These are phyloP conservation scores for Muraenolepis orangiensis DNA, from an alignment of 2,797 vertebrate species.

Conservation along the genomic window DNA sequence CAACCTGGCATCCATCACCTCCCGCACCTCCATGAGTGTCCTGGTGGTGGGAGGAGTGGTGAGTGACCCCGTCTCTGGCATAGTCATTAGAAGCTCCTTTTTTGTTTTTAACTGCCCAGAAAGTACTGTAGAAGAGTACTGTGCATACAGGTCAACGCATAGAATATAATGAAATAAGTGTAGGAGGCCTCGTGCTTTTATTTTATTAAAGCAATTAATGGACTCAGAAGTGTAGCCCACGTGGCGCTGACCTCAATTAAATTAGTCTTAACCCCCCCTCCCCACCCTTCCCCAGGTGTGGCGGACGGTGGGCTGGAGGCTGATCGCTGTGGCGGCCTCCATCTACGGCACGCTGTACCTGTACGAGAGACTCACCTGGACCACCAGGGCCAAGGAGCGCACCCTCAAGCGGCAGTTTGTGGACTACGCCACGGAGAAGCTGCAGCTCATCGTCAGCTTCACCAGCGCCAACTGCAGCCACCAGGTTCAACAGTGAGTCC, in stretches of 20 bases:
- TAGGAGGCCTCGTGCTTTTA: too few relatives aligned
- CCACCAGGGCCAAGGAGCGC: conserved; percentile 89
- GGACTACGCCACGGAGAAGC: conserved; percentile 89
- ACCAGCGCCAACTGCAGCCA: conserved; percentile 96
- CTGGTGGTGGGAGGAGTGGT: conserved; percentile 91
- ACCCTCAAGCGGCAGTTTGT: conserved; percentile 95
- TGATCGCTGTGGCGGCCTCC: conserved; percentile 83
- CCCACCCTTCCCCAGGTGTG: conserved; percentile 75
- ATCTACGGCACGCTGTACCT: conserved; percentile 88
- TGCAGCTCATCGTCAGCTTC: conserved; percentile 91
- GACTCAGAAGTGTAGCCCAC: too few relatives aligned
- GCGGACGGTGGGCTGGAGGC: conserved; percentile 86
- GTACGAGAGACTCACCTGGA: conserved; percentile 93
- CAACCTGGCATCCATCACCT: conserved; percentile 86
- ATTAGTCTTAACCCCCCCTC: too few relatives aligned
- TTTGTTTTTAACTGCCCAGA: too few relatives aligned
- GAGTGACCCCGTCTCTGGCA: conserved; percentile 51
- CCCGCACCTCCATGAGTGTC: conserved; percentile 88
- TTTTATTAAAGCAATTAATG: too few relatives aligned
- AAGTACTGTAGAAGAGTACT: too few relatives aligned
- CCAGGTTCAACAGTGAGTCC: conserved; percentile 95
- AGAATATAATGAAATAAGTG: not conserved
- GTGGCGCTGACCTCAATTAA: too few relatives aligned
- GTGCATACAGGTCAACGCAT: too few relatives aligned
- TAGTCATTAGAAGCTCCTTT: not conserved